Evolutionary conservation across 2,797 vertebrate genomes (phyloP).

Genomic region (Cheirogaleus major): DNA sequence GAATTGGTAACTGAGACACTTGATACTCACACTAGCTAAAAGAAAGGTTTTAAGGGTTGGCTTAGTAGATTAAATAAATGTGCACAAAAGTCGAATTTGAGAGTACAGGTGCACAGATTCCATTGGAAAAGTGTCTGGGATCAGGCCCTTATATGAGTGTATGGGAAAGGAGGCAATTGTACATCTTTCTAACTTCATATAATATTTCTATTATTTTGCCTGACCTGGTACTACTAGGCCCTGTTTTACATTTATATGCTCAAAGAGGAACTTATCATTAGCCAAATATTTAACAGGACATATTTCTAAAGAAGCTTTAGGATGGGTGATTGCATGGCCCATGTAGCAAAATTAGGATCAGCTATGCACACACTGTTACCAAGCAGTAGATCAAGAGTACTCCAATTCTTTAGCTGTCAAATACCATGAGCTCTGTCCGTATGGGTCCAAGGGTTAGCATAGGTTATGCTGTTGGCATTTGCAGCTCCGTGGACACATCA

Average conservation of each 20-base stretch:
- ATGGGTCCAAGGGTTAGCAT: not conserved
- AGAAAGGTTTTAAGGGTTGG: not conserved
- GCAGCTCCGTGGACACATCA: not conserved
- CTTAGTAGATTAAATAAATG: not conserved
- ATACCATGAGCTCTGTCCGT: not conserved
- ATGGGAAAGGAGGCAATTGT: not conserved
- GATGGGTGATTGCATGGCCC: not conserved
- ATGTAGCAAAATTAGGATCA: not conserved
- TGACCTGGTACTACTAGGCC: not conserved
- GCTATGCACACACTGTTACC: not conserved
- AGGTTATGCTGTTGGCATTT: not conserved
- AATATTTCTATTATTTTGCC: not conserved
- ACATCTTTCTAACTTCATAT: not conserved
- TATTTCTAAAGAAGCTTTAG: not conserved
- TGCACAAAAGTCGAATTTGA: not conserved
- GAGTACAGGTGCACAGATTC: not conserved
- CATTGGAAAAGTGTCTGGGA: not conserved
- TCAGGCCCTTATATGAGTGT: not conserved
- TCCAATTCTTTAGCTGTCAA: not conserved
- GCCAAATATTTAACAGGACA: not conserved
- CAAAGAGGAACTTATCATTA: not conserved
- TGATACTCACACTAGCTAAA: not conserved
- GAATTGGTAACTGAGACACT: not conserved
- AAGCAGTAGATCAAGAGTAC: not conserved
- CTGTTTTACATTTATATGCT: not conserved